These are phyloP conservation scores for Chloroclysta siterata DNA, from an alignment of 2,888 invertebrate species.

Conservation along the genomic window DNA sequence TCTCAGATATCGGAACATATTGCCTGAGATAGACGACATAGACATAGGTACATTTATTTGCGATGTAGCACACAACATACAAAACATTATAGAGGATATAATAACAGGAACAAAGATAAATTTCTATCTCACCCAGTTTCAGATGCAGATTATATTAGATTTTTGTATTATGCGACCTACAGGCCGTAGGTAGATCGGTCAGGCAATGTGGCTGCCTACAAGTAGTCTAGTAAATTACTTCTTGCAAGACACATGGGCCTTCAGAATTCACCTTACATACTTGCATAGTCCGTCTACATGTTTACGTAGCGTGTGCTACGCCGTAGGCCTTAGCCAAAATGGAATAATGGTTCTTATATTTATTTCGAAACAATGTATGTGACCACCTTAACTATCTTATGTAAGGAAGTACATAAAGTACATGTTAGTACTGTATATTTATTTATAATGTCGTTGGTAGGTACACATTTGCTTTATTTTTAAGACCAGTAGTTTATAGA, in stretches of 20 bases:
- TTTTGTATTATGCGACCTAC: too few relatives aligned
- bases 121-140: background rate
- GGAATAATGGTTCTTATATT: background rate
- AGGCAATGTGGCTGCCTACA: too few relatives aligned
- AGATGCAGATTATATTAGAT: background rate
- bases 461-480: background rate
- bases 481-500: too few relatives aligned
- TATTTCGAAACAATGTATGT: background rate
- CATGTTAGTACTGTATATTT: too few relatives aligned
- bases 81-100: too few relatives aligned
- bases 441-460: too few relatives aligned
- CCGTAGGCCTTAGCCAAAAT: background rate
- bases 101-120: background rate
- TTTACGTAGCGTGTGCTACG: constrained; percentile 3
- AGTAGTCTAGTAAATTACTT: too few relatives aligned
- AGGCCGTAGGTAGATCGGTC: too few relatives aligned
- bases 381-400: background rate
- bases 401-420: too few relatives aligned
- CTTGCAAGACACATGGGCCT: background rate
- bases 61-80: too few relatives aligned
- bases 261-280: background rate
- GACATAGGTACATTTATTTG: too few relatives aligned
- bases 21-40: background rate
- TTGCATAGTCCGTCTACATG: background rate
- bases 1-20: background rate